Evolutionary conservation across 2,797 vertebrate species (phyloP), one percentile per base, ranked within the genome.

Genomic region (Hydrolagus colliei): DNA sequence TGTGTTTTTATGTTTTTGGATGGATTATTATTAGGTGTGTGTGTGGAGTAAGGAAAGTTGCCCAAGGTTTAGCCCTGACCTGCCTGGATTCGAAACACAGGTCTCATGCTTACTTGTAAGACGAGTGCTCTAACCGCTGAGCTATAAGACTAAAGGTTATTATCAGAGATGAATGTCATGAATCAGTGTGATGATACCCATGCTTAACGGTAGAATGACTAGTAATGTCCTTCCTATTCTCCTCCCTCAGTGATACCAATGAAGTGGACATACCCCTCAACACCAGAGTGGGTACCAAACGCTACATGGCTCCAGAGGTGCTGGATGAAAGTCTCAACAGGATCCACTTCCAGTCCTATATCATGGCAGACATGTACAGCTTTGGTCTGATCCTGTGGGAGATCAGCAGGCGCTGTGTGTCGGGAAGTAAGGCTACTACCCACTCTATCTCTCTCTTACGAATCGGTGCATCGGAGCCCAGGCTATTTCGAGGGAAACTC

Each of bases 281-380:
- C 89, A 96, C 97, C 2, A 92, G 97, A 0, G 97, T 99, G 0
- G 97, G 98, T 86, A 99, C 98, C n/a, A 99, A 99, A 87, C 96
- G 98, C 86, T 99, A 98, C 88, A 99, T 99, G 98, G 95, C 98
- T 11, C 98, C 98, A 0, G 98, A 99, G 88, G 97, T 99, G 85
- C 86, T 99, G 93, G 97, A 99, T 9, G 97, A 99, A 91, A 97
- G 93, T 87, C 90, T 99, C 88, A 98, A 98, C 86, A 93, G 95
- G 84, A 96, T 93, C 87, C 95, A 97, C 90, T 98, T 99, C 86
- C 97, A 99, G 92, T 99, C 97, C 0, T 99, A 97, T 88, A 98
- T 99, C 91, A 98, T 97, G 96, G 98, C 98, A 0, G 98, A 99
- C 91, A 99, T 99, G 96, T 99, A 99, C 89, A 99, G 97, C 87